Conservation (phyloP, 2,888 invertebrate species). For the Aleiodes testaceus region DNA sequence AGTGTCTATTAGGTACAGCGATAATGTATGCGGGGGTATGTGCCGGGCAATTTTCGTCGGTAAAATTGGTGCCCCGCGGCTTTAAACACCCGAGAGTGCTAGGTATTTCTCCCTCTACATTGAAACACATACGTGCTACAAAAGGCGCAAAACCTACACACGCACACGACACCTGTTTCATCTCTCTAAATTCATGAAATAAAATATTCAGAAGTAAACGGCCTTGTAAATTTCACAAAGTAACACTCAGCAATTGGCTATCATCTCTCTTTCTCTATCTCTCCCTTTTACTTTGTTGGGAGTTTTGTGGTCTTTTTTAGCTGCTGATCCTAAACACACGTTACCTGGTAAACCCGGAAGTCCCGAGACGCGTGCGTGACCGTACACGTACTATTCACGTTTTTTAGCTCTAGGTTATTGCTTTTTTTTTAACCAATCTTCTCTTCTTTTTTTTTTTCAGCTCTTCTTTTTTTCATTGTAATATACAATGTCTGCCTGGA, state of each 20-base stretch:
- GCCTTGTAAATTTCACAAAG: slow-evolving; percentile 19
- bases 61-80: slow-evolving; percentile 53
- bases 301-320: too few species aligned
- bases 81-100: slow-evolving; percentile 36
- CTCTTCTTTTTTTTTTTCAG: background rate
- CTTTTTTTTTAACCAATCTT: background rate
- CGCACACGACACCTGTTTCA: slow-evolving; percentile 25
- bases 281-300: too few species aligned
- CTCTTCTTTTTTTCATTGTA: too few species aligned
- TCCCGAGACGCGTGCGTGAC: slow-evolving; percentile 11
- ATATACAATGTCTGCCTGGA: background rate
- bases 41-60: slow-evolving; percentile 57
- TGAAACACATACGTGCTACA: slow-evolving; percentile 3
- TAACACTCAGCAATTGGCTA: slow-evolving; percentile 6
- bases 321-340: too few species aligned
- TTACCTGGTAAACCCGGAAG: slow-evolving; percentile 14
- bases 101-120: slow-evolving; percentile 17
- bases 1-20: slow-evolving; percentile 34
- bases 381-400: background rate
- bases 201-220: slow-evolving; percentile 20
- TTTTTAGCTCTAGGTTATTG: background rate
- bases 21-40: slow-evolving; percentile 42
- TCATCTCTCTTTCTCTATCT: background rate
- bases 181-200: slow-evolving; percentile 21
- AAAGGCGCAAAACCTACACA: slow-evolving; percentile 9